phyloP scores from a whole-genome alignment of 1,140 invertebrate species.

The Micrasema longulum region DNA sequence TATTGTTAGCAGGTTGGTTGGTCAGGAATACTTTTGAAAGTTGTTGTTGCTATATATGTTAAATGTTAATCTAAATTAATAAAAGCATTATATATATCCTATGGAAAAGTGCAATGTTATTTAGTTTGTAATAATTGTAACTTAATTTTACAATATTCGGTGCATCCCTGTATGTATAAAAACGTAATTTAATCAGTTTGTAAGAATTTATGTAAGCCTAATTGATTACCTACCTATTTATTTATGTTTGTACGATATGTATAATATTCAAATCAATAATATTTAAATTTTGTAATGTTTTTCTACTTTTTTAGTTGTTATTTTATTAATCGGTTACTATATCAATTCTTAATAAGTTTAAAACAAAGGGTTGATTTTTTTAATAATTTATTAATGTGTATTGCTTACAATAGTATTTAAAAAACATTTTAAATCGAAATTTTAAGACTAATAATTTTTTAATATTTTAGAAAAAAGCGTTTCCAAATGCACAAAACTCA shows the following conservation, averaged over 20 bases:
- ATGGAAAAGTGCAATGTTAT: conserved; percentile 71
- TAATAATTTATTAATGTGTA: no score
- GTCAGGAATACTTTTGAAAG: background rate
- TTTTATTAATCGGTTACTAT: background rate
- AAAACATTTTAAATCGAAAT: no score
- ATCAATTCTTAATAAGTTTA: background rate
- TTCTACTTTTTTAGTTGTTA: conserved; percentile 26
- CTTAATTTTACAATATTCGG: conserved; percentile 8
- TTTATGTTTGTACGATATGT: background rate
- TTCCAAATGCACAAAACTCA: no score
- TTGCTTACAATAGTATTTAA: no score
- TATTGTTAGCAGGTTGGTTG: conserved; percentile 40
- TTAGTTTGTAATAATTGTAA: conserved; percentile 60
- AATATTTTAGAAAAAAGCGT: no score
- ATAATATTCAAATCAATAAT: no score
- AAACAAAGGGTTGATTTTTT: background rate
- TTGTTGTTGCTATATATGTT: conserved; percentile 28
- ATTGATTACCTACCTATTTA: conserved; percentile 21
- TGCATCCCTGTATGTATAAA: conserved; percentile 20
- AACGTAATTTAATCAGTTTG: conserved; percentile 4
- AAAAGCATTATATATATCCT: conserved; percentile 53
- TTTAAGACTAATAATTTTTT: no score
- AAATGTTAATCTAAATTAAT: conserved; percentile 3
- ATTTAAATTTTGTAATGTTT: conserved; percentile 3
- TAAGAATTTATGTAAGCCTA: conserved; percentile 5